Conservation (phyloP, 2,797 vertebrate species). For the Crenichthys baileyi region DNA sequence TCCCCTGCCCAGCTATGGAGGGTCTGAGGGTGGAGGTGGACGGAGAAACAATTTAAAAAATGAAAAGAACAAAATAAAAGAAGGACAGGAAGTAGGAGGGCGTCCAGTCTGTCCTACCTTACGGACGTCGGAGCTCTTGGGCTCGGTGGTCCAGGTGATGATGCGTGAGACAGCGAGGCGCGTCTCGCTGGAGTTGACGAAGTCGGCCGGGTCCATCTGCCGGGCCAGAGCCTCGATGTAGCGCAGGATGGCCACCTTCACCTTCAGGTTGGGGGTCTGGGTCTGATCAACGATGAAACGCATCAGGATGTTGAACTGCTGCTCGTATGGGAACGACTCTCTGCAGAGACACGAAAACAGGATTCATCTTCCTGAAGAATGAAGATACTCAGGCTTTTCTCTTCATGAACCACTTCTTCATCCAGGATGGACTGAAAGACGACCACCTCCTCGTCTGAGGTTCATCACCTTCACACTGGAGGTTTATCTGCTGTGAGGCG, state of each 20-base stretch:
- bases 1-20: conserved; percentile 93
- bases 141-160: conserved; percentile 99
- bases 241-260: conserved; percentile 96
- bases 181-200: conserved; percentile 96
- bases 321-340: conserved; percentile 96
- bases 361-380: too few species aligned
- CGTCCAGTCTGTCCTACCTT: conserved; percentile 81
- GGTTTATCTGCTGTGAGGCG: too few species aligned
- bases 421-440: too few species aligned
- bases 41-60: background rate
- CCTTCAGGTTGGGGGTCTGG: conserved; percentile 95
- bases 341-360: conserved; percentile 64
- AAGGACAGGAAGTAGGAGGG: too few species aligned
- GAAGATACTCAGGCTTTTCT: too few species aligned
- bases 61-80: background rate
- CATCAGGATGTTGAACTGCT: conserved; percentile 99
- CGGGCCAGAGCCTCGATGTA: conserved; percentile 93
- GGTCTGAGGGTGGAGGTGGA: conserved; percentile 68
- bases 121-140: conserved; percentile 97
- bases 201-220: conserved; percentile 98
- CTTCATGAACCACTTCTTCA: too few species aligned
- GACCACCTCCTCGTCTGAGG: too few species aligned
- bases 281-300: conserved; percentile 98
- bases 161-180: conserved; percentile 96
- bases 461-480: too few species aligned